Evolutionary conservation across 1,140 invertebrate species (phyloP).

Genomic region (Andricus grossulariae): DNA sequence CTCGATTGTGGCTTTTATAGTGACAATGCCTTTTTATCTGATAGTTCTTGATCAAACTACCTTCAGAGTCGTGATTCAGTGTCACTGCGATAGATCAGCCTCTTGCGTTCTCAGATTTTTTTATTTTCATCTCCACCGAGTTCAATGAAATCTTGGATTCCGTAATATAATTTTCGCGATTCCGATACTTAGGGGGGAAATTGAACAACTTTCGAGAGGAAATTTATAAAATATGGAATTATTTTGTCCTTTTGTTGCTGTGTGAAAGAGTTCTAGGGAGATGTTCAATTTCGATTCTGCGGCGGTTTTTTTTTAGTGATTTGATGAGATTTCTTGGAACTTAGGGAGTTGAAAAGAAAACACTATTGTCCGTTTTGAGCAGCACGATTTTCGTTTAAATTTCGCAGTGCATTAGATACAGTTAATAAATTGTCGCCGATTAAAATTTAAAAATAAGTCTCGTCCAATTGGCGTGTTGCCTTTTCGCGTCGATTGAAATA

Average conservation of each 20-base stretch:
- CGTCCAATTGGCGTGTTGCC: slow-evolving; percentile 41
- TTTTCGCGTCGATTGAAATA: slow-evolving; percentile 44
- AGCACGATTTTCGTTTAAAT: slow-evolving; percentile 39
- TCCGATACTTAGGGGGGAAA: neutral
- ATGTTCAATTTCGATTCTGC: neutral
- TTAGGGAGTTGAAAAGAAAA: neutral
- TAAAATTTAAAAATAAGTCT: neutral
- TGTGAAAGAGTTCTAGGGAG: neutral
- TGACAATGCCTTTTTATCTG: slow-evolving; percentile 60
- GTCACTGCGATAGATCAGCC: slow-evolving; percentile 38
- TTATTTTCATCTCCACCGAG: slow-evolving; percentile 1
- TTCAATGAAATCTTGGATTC: neutral
- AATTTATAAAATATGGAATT: slow-evolving; percentile 5
- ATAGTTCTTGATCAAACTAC: slow-evolving; percentile 43
- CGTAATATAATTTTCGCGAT: neutral
- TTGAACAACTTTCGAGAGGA: slow-evolving; percentile 36
- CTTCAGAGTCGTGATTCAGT: slow-evolving; percentile 35
- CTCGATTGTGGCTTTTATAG: slow-evolving; percentile 57
- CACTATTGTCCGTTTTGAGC: slow-evolving; percentile 27
- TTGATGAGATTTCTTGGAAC: slow-evolving; percentile 13
- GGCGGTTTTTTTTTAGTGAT: neutral
- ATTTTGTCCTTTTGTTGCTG: neutral
- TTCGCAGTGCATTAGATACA: slow-evolving; percentile 34
- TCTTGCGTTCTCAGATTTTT: slow-evolving; percentile 40
- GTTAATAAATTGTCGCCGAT: slow-evolving; percentile 9